Percentiles rank a stretch among this genome's conserved stretches.
Evolutionary conservation across 2,888 invertebrate species (phyloP).

Genomic region (Acholoe squamosa): DNA sequence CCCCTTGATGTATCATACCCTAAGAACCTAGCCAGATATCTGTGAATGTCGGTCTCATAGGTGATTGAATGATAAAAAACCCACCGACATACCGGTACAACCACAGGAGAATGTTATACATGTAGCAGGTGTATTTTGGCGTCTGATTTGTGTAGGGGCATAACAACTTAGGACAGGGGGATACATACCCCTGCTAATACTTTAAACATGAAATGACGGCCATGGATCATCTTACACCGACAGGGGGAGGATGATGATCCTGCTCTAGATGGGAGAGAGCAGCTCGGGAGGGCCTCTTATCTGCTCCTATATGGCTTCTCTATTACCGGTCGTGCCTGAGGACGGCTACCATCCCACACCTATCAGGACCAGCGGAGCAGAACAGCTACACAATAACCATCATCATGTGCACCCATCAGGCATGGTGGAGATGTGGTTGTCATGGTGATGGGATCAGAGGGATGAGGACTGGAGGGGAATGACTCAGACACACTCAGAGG

Average conservation of each 20-base stretch:
- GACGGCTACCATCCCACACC: not conserved
- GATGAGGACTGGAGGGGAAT: conserved; percentile 43
- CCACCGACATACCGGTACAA: not conserved
- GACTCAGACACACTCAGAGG: not conserved
- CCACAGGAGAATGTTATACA: not conserved
- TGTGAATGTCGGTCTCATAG: not conserved
- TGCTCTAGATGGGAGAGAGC: not conserved
- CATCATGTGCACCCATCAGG: conserved; percentile 50
- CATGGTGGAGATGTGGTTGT: not conserved
- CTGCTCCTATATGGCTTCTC: not conserved
- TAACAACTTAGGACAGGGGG: too few relatives aligned
- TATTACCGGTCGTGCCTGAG: not conserved
- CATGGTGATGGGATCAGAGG: conserved; percentile 55
- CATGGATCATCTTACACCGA: not conserved
- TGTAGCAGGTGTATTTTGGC: not conserved
- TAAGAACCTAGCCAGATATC: not conserved
- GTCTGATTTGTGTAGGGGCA: too few relatives aligned
- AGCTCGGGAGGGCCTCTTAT: not conserved
- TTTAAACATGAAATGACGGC: conserved; percentile 5
- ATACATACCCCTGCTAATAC: not conserved
- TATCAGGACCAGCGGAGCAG: not conserved
- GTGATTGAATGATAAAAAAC: not conserved
- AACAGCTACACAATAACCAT: conserved; percentile 33
- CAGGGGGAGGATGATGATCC: not conserved
- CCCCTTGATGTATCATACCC: not conserved